Percentiles rank a stretch among this genome's conserved stretches.
Conservation (phyloP, 2,888 invertebrate genomes). For the Tortrix viridana region DNA sequence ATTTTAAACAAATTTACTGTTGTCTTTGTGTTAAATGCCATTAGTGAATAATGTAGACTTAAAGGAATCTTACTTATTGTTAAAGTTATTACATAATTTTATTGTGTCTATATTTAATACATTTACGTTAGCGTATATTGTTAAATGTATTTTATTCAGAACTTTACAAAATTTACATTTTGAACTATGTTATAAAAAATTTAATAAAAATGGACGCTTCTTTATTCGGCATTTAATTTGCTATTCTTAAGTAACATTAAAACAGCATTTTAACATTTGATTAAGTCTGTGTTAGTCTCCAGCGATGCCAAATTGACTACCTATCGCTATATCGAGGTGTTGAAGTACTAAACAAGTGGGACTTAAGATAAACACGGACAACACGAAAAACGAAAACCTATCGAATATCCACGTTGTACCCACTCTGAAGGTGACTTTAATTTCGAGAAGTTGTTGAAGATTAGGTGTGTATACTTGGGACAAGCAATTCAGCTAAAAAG, state of each 20-base stretch:
- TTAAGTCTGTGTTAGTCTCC: too few species aligned
- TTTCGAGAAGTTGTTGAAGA: too few species aligned
- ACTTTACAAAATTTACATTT: constrained; percentile 81
- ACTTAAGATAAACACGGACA: too few species aligned
- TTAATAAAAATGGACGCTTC: constrained; percentile 76
- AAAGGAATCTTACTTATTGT: constrained; percentile 30
- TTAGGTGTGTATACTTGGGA: too few species aligned
- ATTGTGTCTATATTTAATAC: constrained; percentile 53
- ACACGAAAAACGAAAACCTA: too few species aligned
- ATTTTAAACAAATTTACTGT: constrained; percentile 48
- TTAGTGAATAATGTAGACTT: constrained; percentile 57
- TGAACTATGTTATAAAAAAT: constrained; percentile 69
- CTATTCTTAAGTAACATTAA: constrained; percentile 32
- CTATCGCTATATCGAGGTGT: too few species aligned
- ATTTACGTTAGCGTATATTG: constrained; percentile 65
- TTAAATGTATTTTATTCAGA: constrained; percentile 77
- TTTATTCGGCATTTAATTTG: constrained; percentile 40
- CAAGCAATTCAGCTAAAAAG: too few species aligned
- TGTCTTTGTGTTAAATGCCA: constrained; percentile 62
- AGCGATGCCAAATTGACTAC: too few species aligned
- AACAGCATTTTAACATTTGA: too few species aligned
- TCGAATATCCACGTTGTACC: too few species aligned
- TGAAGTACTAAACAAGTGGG: too few species aligned
- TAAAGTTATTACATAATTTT: constrained; percentile 46
- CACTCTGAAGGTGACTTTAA: too few species aligned